These are phyloP conservation scores for Spondyliosoma cantharus DNA, from an alignment of 2,797 vertebrate genomes.

Conservation along the genomic window DNA sequence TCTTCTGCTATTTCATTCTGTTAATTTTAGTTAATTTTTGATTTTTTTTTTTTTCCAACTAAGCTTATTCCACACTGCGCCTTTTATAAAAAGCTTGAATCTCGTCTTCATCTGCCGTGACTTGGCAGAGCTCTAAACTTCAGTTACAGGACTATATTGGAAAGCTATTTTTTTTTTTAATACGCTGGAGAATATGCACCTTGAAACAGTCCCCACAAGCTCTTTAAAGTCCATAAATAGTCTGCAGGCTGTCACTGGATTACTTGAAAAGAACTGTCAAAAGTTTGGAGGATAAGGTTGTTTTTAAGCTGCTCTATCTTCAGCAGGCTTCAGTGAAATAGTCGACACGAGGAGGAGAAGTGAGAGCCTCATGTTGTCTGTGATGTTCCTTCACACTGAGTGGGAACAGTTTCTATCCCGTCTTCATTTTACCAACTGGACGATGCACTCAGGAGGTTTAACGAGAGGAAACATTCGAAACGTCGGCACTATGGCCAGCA, in stretches of 20 bases:
- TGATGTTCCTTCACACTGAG: not conserved
- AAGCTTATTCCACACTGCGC: no score
- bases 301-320: not conserved
- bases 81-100: not conserved
- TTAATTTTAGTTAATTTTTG: not conserved
- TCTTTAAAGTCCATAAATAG: constrained; percentile 11
- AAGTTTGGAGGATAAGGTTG: not conserved
- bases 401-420: not conserved
- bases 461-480: not conserved
- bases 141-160: not conserved
- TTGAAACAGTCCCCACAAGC: constrained; percentile 23
- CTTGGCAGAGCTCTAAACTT: not conserved
- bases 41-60: not conserved
- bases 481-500: not conserved
- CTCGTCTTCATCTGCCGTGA: not conserved
- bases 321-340: not conserved
- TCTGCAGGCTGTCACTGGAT: not conserved
- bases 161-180: not conserved
- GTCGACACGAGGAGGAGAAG: not conserved
- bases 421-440: not conserved
- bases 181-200: not conserved
- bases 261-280: not conserved
- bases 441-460: not conserved
- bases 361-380: constrained; percentile 1
- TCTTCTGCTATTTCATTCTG: no score